A percentile compares a stretch with the other conserved stretches of the same genome.
phyloP scores from a whole-genome alignment of 2,113 vertebrate species.

The Cyanoliseus patagonus region DNA sequence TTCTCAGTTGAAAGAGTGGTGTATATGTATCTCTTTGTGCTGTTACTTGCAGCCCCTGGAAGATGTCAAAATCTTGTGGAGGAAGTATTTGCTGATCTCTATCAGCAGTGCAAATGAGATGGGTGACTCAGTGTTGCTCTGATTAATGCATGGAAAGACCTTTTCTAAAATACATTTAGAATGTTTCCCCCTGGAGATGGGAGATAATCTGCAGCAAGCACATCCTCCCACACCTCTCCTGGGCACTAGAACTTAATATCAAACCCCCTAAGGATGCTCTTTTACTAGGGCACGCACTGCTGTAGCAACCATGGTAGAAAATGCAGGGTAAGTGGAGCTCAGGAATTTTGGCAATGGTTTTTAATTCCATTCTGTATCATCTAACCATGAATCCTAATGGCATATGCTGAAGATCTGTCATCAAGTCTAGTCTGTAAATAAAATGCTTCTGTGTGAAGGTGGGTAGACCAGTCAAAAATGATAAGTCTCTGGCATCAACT shows the following conservation, averaged over 20 bases:
- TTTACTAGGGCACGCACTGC: background rate
- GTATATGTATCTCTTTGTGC: background rate
- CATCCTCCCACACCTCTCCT: constrained; percentile 13
- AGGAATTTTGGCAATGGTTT: background rate
- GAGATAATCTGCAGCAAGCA: background rate
- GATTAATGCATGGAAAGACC: constrained; percentile 27
- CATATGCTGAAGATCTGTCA: background rate
- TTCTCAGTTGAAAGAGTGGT: background rate
- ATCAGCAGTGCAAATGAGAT: constrained; percentile 1
- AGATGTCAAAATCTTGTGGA: background rate
- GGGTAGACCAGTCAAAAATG: background rate
- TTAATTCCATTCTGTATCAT: background rate
- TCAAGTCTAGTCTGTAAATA: background rate
- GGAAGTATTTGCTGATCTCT: constrained; percentile 21
- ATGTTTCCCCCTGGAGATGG: constrained; percentile 12
- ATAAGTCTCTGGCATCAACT: background rate
- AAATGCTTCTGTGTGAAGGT: background rate
- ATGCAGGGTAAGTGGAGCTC: background rate
- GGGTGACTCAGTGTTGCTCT: constrained; percentile 37
- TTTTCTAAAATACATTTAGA: constrained; percentile 31
- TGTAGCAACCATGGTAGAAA: background rate
- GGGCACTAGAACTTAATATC: background rate
- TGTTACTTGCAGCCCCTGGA: background rate
- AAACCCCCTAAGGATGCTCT: background rate
- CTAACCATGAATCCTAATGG: background rate